Evolutionary conservation across 2,888 invertebrate genomes (phyloP).

Genomic region (Yponomeuta plumbellus): DNA sequence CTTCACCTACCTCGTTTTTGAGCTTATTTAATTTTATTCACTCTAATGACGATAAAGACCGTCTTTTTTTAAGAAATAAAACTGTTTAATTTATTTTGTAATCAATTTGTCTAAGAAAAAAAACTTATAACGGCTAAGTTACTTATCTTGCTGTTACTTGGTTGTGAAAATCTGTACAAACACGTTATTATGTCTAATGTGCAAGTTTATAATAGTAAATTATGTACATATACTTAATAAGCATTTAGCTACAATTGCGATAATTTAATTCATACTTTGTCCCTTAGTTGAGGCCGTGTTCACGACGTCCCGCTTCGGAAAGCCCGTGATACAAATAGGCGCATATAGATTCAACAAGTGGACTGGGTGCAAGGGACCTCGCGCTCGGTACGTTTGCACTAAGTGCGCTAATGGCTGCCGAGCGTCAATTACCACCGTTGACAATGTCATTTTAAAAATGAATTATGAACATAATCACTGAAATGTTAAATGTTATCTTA

Average conservation of each 20-base stretch:
- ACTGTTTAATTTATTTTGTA: no score
- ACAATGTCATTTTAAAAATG: constrained; percentile 24
- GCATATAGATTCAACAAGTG: constrained; percentile 28
- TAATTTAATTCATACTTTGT: not conserved
- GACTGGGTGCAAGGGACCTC: constrained; percentile 25
- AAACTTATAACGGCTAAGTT: no score
- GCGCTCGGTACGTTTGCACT: constrained; percentile 35
- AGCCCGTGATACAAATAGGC: constrained; percentile 29
- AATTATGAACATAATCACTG: constrained; percentile 20
- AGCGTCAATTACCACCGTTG: constrained; percentile 31
- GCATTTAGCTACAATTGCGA: not conserved
- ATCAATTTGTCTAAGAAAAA: no score
- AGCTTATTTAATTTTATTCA: no score
- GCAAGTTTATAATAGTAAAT: no score
- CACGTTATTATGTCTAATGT: no score
- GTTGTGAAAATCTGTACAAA: no score
- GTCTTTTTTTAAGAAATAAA: no score
- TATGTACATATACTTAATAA: no score
- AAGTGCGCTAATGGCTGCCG: constrained; percentile 30
- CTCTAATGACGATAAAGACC: no score
- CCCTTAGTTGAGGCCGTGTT: not conserved
- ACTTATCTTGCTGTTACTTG: no score
- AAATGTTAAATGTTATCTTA: constrained; percentile 22
- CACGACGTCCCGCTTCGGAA: constrained; percentile 12
- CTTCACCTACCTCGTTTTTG: no score